phyloP scores from a whole-genome alignment of 2,797 vertebrate genomes.

The Xenopus petersii region DNA sequence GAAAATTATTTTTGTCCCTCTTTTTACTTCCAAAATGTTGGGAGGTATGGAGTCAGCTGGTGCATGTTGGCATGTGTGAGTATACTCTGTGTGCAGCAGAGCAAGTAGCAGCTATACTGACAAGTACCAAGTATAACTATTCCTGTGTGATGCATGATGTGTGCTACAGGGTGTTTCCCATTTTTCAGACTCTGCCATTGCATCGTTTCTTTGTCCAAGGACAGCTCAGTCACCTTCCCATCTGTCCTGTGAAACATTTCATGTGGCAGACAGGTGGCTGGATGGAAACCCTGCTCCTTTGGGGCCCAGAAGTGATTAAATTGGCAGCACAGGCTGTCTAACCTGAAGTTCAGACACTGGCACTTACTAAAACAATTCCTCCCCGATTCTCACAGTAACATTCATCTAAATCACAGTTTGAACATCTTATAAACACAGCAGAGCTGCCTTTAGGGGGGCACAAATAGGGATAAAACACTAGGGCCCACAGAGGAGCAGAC shows the following conservation, averaged over 20 bases:
- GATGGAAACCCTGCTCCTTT: constrained; percentile 76
- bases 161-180: constrained; percentile 8
- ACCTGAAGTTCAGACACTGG: constrained; percentile 1
- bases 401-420: background rate
- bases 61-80: too few species aligned
- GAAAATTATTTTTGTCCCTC: too few species aligned
- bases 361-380: background rate
- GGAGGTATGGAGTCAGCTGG: too few species aligned
- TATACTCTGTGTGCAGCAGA: background rate
- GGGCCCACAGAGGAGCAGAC: too few species aligned
- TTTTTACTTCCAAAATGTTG: too few species aligned
- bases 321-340: constrained; percentile 21
- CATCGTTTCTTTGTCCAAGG: constrained; percentile 75
- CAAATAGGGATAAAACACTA: too few species aligned
- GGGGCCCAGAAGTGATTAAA: constrained; percentile 86
- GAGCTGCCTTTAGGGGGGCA: too few species aligned
- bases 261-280: constrained; percentile 84
- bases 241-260: constrained; percentile 83
- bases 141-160: constrained; percentile 1
- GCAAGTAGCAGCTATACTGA: background rate
- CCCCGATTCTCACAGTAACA: background rate
- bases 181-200: constrained; percentile 7
- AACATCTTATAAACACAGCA: background rate
- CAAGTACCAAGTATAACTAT: background rate
- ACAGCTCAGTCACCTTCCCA: constrained; percentile 82